These are phyloP conservation scores for Macroglossus sobrinus DNA, from an alignment of 2,113 vertebrate species.

Conservation along the genomic window DNA sequence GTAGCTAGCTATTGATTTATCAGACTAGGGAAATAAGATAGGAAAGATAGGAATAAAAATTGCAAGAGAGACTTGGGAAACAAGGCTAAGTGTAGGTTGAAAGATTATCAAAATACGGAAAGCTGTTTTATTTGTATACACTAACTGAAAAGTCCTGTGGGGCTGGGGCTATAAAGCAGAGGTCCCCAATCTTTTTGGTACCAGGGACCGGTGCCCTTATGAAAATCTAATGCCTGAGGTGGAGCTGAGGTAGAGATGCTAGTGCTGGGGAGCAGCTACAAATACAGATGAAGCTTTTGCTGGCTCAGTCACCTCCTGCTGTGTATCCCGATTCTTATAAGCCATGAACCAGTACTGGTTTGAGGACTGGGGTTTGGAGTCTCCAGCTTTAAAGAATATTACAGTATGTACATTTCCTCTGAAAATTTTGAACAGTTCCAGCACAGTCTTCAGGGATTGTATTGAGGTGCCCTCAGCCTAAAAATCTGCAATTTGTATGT, in stretches of 20 bases:
- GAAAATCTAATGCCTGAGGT: too few species aligned
- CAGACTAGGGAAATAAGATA: not conserved
- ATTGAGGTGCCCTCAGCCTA: not conserved
- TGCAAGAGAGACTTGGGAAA: not conserved
- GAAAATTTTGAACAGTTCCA: not conserved
- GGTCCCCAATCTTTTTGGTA: too few species aligned
- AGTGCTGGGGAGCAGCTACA: too few species aligned
- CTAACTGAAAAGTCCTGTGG: not conserved
- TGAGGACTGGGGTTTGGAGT: too few species aligned
- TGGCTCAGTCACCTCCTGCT: too few species aligned
- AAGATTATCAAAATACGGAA: not conserved
- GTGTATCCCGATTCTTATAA: too few species aligned
- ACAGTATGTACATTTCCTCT: not conserved
- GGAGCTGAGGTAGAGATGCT: too few species aligned
- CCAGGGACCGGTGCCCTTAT: too few species aligned
- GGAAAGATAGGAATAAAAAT: not conserved
- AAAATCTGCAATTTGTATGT: not conserved
- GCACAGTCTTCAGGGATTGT: fast-evolving
- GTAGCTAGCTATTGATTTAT: not conserved
- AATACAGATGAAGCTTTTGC: too few species aligned
- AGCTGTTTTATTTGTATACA: not conserved
- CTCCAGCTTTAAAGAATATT: too few species aligned
- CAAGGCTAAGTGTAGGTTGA: not conserved
- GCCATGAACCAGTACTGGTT: too few species aligned
- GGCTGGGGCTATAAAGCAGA: not conserved